These are phyloP conservation scores for Champsocephalus gunnari DNA, from an alignment of 2,797 vertebrate genomes.

Conservation along the genomic window DNA sequence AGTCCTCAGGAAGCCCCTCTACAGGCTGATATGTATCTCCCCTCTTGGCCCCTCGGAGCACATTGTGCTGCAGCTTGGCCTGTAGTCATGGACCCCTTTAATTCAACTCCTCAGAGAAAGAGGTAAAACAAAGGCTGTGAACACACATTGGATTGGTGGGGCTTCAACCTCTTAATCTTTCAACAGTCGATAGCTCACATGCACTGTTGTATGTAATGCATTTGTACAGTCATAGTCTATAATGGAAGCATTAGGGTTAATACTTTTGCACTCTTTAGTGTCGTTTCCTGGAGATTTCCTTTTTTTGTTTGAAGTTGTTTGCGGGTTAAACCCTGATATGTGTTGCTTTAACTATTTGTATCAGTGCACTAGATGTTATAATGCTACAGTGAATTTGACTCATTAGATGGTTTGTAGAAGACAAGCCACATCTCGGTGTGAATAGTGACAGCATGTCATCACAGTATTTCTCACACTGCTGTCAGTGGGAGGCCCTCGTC, in stretches of 20 bases:
- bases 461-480: conserved; percentile 33
- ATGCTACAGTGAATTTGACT: background rate
- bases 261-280: conserved; percentile 23
- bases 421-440: conserved; percentile 13
- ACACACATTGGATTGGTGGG: conserved; percentile 62
- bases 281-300: no score
- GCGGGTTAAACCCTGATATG: conserved; percentile 2
- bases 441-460: conserved; percentile 31
- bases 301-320: conserved; percentile 1
- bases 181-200: conserved; percentile 10
- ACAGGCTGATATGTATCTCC: conserved; percentile 67
- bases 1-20: conserved; percentile 72
- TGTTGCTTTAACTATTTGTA: background rate
- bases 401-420: background rate
- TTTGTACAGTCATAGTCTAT: conserved; percentile 24
- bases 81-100: conserved; percentile 67
- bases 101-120: conserved; percentile 62
- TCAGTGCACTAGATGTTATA: background rate
- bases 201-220: background rate
- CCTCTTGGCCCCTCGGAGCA: conserved; percentile 65
- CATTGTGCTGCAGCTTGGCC: conserved; percentile 67
- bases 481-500: conserved; percentile 16
- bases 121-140: conserved; percentile 70
- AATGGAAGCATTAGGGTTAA: conserved; percentile 22
- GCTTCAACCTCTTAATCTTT: conserved; percentile 43